These are phyloP conservation scores for Amphipyra berbera DNA, from an alignment of 2,888 invertebrate genomes.

Conservation along the genomic window DNA sequence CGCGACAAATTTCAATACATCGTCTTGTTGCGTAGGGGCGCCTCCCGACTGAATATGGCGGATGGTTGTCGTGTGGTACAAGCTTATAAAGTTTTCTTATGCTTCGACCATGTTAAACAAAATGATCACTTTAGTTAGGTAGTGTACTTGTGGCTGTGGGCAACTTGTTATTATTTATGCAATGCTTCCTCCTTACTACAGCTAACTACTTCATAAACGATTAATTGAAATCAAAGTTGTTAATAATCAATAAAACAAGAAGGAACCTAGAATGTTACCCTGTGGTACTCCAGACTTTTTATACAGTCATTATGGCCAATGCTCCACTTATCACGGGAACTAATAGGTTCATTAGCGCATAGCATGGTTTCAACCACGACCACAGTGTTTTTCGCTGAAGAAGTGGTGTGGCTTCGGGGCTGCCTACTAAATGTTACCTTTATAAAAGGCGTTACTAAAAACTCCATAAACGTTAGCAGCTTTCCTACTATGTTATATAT, in stretches of 20 bases:
- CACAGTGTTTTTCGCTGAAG: background rate
- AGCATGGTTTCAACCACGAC: too few species aligned
- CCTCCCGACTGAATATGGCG: constrained; percentile 76
- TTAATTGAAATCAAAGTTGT: too few species aligned
- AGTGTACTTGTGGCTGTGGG: too few species aligned
- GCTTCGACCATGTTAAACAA: background rate
- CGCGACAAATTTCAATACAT: constrained; percentile 86
- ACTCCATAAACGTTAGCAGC: background rate
- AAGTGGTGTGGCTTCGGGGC: too few species aligned
- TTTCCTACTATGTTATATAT: background rate
- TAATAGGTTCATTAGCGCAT: too few species aligned
- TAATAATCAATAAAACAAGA: too few species aligned
- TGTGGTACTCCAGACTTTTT: background rate
- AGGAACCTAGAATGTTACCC: background rate
- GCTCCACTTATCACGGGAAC: too few species aligned
- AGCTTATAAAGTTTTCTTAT: constrained; percentile 27
- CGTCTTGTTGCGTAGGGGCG: constrained; percentile 70
- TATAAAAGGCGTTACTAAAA: background rate
- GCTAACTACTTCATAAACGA: too few species aligned
- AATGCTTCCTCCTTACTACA: too few species aligned
- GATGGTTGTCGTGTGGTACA: constrained; percentile 64
- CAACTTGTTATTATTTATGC: background rate
- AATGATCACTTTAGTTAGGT: too few species aligned
- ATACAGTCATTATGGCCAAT: background rate
- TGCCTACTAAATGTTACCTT: too few species aligned